Percentiles rank a stretch among this genome's conserved stretches.
phyloP scores from a whole-genome alignment of 2,888 invertebrate species.

The Drosophila engyochracea region DNA sequence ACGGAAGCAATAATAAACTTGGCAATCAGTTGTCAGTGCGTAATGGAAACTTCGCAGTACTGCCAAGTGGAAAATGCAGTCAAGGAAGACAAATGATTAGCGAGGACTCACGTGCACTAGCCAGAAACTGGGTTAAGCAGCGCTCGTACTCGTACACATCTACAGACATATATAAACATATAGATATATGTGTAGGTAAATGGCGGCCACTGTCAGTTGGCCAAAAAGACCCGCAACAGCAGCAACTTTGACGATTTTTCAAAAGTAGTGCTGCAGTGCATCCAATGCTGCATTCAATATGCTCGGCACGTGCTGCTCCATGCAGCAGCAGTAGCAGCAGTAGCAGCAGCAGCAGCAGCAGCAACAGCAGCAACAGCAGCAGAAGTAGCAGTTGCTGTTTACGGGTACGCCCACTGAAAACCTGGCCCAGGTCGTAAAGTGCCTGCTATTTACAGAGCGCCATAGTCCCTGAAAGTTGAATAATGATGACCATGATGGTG shows the following conservation, averaged over 20 bases:
- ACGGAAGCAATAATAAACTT: slow-evolving; percentile 77
- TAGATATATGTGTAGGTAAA: slow-evolving; percentile 38
- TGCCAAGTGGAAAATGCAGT: slow-evolving; percentile 65
- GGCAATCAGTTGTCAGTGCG: slow-evolving; percentile 79
- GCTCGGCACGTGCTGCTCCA: slow-evolving; percentile 66
- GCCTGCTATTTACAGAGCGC: slow-evolving; percentile 72
- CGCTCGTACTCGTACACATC: slow-evolving; percentile 61
- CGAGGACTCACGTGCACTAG: slow-evolving; percentile 66
- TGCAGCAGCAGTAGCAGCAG: slow-evolving; percentile 18
- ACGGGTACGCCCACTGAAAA: slow-evolving; percentile 67
- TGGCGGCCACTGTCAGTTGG: slow-evolving; percentile 60
- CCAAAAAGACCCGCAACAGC: slow-evolving; percentile 55
- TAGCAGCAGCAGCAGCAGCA: slow-evolving; percentile 18
- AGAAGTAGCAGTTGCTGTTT: slow-evolving; percentile 68
- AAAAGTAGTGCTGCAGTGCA: slow-evolving; percentile 55
- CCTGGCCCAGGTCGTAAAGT: slow-evolving; percentile 72
- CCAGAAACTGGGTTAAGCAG: slow-evolving; percentile 71
- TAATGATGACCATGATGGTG: slow-evolving; percentile 78
- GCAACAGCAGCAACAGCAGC: slow-evolving; percentile 13
- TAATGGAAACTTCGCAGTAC: slow-evolving; percentile 71
- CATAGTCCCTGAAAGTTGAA: slow-evolving; percentile 72
- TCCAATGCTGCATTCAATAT: slow-evolving; percentile 64
- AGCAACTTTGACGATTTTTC: slow-evolving; percentile 76
- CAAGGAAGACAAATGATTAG: slow-evolving; percentile 78
- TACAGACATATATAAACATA: slow-evolving; percentile 5